Conservation (phyloP, 2,113 vertebrate genomes). For the Anguilla rostrata region DNA sequence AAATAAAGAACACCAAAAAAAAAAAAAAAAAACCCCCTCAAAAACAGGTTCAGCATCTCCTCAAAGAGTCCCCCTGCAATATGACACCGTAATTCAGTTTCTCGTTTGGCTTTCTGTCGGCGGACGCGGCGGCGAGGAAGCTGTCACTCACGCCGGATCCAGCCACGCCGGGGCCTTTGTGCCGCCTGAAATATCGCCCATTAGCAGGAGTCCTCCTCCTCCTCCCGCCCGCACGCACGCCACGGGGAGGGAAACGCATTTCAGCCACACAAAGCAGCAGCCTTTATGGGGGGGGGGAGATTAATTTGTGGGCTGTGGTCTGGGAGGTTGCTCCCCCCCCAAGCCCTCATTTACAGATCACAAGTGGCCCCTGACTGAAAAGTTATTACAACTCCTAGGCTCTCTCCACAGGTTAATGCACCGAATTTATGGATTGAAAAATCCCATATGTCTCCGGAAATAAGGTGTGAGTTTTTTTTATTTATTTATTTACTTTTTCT, state of each 20-base stretch:
- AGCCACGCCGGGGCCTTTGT: conserved; percentile 21
- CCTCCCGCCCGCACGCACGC: not conserved
- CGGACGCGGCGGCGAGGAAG: conserved; percentile 25
- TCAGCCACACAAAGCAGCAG: conserved; percentile 30
- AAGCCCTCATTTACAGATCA: conserved; percentile 46
- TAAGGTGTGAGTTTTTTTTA: not conserved
- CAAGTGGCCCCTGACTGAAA: conserved; percentile 50
- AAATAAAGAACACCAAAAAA: not conserved
- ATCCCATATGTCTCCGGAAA: conserved; percentile 32
- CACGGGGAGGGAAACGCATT: conserved; percentile 29
- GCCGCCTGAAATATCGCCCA: conserved; percentile 41
- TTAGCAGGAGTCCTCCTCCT: conserved; percentile 31
- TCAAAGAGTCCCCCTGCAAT: not conserved
- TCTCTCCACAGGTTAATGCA: conserved; percentile 46
- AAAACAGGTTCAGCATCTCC: not conserved
- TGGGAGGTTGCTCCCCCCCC: conserved; percentile 24
- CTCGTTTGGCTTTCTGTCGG: not conserved
- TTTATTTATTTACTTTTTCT: conserved; percentile 41
- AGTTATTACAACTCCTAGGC: conserved; percentile 49
- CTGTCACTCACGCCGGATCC: conserved; percentile 37
- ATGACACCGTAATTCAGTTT: conserved; percentile 24
- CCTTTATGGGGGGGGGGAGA: conserved; percentile 34
- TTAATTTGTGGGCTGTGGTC: conserved; percentile 40
- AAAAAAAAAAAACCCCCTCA: not conserved
- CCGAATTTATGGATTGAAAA: conserved; percentile 45